phyloP scores from a whole-genome alignment of 2,888 invertebrate species.

The Osmoderma eremita region DNA sequence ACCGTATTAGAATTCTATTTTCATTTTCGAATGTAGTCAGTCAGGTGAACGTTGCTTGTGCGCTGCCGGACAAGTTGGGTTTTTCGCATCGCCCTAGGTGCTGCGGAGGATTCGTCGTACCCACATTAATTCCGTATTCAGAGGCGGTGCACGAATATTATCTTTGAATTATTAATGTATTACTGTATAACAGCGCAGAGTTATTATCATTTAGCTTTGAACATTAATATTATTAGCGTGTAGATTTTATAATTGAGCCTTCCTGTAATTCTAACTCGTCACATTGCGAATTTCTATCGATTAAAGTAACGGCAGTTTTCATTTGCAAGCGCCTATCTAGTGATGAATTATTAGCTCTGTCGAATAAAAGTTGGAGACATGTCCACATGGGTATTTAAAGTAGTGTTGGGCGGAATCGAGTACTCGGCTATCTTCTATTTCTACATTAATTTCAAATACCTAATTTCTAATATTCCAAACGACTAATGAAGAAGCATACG shows the following conservation, averaged over 20 bases:
- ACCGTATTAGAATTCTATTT: constrained; percentile 40
- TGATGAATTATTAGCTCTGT: too few relatives aligned
- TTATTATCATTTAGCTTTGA: constrained; percentile 37
- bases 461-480: too few relatives aligned
- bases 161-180: constrained; percentile 42
- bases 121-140: constrained; percentile 39
- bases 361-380: too few relatives aligned
- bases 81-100: constrained; percentile 27
- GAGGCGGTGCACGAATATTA: constrained; percentile 32
- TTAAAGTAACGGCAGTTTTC: constrained; percentile 9
- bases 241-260: constrained; percentile 36
- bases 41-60: constrained; percentile 28
- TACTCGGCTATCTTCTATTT: too few relatives aligned
- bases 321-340: neutral
- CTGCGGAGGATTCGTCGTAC: constrained; percentile 10
- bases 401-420: neutral
- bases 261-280: constrained; percentile 21
- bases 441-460: too few relatives aligned
- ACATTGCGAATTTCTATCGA: constrained; percentile 15
- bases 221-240: constrained; percentile 38
- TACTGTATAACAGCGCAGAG: constrained; percentile 36
- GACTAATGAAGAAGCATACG: too few relatives aligned
- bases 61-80: constrained; percentile 7
- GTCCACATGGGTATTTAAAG: neutral
- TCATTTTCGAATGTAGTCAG: constrained; percentile 39